Base-by-base conservation (phyloP, 2,888 invertebrate species). In the Stenurella melanura region DNA sequence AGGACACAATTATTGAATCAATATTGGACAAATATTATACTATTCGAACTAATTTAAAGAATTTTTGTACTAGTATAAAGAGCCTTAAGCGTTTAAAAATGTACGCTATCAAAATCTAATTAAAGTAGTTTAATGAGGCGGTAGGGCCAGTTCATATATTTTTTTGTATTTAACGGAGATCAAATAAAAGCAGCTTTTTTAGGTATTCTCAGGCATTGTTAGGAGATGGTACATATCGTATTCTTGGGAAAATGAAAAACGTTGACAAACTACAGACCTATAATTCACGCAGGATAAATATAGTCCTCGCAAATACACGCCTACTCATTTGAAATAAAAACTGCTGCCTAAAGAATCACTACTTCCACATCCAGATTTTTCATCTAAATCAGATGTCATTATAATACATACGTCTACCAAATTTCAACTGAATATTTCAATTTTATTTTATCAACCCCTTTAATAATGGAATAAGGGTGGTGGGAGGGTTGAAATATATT, bases 211-310 rank as follows among this genome's bases (percentile, higher is more conserved):
- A 34, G 34, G 34, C 34, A 63, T 63, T 30, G 34, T 63, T 63
- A 63, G 34, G 34, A n/a, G 17, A 26, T 34, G 30, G 17, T 17
- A 17, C 30, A 34, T 34, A 11, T 63, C 34, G 10, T 15, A 18
- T 34, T 63, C 61, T 9, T 9, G 61, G 61, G 60, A 15, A 50
- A 50, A 50, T n/a, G n/a, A n/a, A 12, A 50, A n/a, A 50, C 61
- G 34, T 34, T 34, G 61, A 63, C 61, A 63, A 63, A 63, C 61
- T 63, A 30, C 61, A 10, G 17, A 6, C 9, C 26, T 61, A 63
- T 63, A 63, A 34, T 63, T 63, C 61, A 34, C 61, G 17, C 34
- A n/a, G 30, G 61, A 63, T 63, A 63, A 63, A 63, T 34, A 63
- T 17, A 34, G 61, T 17, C 34, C 17, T n/a, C 61, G 17, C 18